Evolutionary conservation across 2,797 vertebrate genomes (phyloP), one percentile per base, ranked within the genome.

Genomic region (Leucoraja ocellata): DNA sequence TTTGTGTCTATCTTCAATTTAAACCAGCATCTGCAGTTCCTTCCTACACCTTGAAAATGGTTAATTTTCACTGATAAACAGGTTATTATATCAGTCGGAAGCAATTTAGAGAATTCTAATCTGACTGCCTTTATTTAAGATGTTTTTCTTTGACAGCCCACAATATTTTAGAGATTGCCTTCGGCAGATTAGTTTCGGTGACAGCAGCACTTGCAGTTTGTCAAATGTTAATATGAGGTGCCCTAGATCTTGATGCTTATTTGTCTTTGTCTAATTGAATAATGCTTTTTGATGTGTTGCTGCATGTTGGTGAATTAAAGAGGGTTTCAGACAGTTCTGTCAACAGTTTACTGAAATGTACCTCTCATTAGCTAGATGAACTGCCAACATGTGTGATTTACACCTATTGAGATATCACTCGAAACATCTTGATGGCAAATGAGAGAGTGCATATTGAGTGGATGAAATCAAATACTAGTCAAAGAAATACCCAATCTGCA

Each of bases 221-320:
- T 97, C 97, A 96, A 95, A 96, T 95, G 95, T 96, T 97, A 96
- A 97, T 96, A 96, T 96, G 96, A 97, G 97, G 96, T 96, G 96
- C 96, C 95, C 94, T 93, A 95, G 96, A 96, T 96, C 96, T 95
- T 94, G 80, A 90, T 93, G 94, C 95, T 95, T 96, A 97, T 97
- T 97, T 96, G 96, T 97, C 97, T 97, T 97, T 96, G 96, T 97
- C 96, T 95, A 93, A 94, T 96, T 96, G 96, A 96, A 96, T 96
- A 96, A 96, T 96, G 96, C 95, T 95, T 96, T 96, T 95, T 21
- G 95, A 96, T 94, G 95, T 95, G 96, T 96, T 96, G 95, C 97
- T 97, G 95, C 96, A 96, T 96, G 95, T 96, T 96, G 96, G 96
- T 96, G 96, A 97, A 97, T 97, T 97, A 97, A 97, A 96, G 96